Evolutionary conservation across 2,888 invertebrate species (phyloP).

Genomic region (Ormyrus thymus): DNA sequence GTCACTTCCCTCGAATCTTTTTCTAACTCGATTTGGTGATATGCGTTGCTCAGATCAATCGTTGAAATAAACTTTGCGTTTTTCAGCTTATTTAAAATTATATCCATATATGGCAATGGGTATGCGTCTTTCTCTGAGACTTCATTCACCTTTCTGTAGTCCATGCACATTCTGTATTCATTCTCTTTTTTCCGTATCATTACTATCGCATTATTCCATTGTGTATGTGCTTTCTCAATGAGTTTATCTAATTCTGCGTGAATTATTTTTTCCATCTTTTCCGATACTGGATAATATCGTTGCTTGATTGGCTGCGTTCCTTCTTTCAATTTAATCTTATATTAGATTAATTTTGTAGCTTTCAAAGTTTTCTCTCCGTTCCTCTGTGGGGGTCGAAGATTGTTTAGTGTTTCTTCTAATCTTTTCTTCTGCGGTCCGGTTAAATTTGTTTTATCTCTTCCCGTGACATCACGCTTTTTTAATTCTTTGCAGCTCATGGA

Average conservation of each 20-base stretch:
- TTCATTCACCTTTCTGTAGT: background rate
- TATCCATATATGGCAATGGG: constrained; percentile 63
- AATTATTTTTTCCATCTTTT: background rate
- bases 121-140: constrained; percentile 65
- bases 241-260: constrained; percentile 51
- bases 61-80: constrained; percentile 63
- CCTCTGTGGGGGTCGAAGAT: background rate
- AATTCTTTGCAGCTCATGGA: background rate
- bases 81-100: constrained; percentile 63
- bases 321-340: background rate
- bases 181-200: too few relatives aligned
- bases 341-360: background rate
- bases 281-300: background rate
- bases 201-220: constrained; percentile 1
- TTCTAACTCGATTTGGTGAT: constrained; percentile 61
- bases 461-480: background rate
- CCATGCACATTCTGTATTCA: too few relatives aligned
- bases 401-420: background rate
- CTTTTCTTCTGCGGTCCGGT: background rate
- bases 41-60: constrained; percentile 64
- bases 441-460: background rate
- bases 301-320: background rate
- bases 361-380: background rate
- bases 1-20: constrained; percentile 59
- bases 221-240: background rate